Conservation (phyloP, 1,140 invertebrate species). For the Notospermus geniculatus region DNA sequence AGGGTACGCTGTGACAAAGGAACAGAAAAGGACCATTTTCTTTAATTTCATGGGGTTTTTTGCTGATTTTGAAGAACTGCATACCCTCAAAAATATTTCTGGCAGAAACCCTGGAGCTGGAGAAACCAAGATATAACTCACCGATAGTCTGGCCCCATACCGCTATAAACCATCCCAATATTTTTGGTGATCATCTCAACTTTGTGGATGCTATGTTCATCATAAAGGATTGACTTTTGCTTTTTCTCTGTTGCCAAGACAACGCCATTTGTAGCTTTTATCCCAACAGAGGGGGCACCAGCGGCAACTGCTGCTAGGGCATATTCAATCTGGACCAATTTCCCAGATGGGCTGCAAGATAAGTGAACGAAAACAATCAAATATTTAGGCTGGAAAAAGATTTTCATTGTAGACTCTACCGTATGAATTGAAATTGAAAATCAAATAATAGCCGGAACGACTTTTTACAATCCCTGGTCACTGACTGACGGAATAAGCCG, state of each 20-base stretch:
- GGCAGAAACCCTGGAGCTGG: too few species aligned
- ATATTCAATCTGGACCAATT: constrained; percentile 99
- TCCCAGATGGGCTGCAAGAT: constrained; percentile 90
- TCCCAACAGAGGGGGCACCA: constrained; percentile 97
- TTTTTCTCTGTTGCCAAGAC: constrained; percentile 99
- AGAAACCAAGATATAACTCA: constrained; percentile 33
- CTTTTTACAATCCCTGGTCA: background rate
- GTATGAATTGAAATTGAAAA: background rate
- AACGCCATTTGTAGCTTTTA: constrained; percentile 77
- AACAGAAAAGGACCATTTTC: too few species aligned
- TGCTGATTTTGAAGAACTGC: too few species aligned
- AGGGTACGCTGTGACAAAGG: too few species aligned
- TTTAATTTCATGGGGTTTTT: too few species aligned
- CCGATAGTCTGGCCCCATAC: constrained; percentile 67
- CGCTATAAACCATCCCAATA: constrained; percentile 97
- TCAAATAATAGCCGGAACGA: background rate
- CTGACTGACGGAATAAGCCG: too few species aligned
- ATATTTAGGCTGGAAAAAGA: background rate
- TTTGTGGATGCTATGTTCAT: constrained; percentile 94
- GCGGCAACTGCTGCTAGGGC: constrained; percentile 96
- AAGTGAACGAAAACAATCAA: constrained; percentile 11
- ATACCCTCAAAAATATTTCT: too few species aligned
- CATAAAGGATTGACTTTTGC: constrained; percentile 93
- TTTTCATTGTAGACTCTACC: background rate
- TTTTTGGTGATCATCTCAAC: constrained; percentile 94